phyloP scores from a whole-genome alignment of 2,113 vertebrate genomes.

The Orycteropus afer region DNA sequence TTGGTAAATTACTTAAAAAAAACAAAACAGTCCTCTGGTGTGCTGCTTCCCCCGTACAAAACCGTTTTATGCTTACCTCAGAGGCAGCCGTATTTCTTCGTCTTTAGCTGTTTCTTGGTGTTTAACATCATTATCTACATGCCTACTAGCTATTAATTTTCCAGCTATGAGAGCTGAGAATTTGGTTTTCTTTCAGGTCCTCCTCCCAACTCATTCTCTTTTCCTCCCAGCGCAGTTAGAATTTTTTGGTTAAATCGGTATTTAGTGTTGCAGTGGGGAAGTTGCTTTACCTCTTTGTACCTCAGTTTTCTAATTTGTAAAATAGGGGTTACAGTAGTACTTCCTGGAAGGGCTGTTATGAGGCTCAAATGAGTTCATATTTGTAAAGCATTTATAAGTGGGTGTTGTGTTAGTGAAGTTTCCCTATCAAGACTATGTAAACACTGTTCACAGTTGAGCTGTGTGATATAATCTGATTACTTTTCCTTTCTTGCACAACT shows the following conservation, averaged over 20 bases:
- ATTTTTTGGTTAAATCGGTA: background rate
- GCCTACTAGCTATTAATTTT: background rate
- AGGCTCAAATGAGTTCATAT: background rate
- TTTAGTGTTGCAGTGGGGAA: background rate
- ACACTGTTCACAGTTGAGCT: background rate
- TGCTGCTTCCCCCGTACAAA: background rate
- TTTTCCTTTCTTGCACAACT: conserved; percentile 14
- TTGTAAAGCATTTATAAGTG: background rate
- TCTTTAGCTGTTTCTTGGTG: background rate
- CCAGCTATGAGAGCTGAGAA: background rate
- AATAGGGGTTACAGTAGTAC: no score
- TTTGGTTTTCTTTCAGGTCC: background rate
- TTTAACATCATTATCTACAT: background rate
- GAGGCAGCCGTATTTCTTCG: background rate
- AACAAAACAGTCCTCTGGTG: background rate
- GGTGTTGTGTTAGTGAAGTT: background rate
- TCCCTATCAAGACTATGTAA: background rate
- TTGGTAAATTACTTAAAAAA: no score
- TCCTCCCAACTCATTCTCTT: background rate
- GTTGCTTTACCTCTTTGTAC: no score
- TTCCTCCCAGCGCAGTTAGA: background rate
- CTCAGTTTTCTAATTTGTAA: no score
- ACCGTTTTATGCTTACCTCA: background rate
- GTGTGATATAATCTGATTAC: background rate
- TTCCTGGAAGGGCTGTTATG: no score